Evolutionary conservation across 2,113 vertebrate genomes (phyloP), one percentile per base, ranked within the genome.

Genomic region (Odobenus rosmarus): DNA sequence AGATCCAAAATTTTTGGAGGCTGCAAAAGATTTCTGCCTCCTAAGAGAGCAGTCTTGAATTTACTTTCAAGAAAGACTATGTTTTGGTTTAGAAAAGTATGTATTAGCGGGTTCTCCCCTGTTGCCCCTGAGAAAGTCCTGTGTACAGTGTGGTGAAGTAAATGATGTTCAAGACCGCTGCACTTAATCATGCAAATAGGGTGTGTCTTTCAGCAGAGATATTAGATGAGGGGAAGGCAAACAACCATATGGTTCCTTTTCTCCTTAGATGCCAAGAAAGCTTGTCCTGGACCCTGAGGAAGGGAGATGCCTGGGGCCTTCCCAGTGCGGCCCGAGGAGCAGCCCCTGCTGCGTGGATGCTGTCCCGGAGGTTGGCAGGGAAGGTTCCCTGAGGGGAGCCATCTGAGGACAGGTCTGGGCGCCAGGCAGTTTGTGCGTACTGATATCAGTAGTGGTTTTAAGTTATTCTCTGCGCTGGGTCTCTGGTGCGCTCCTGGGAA

Each of bases 11-110:
- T 15, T 1, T 80, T 81, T 71, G 31, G 18, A 89, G 57, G 51
- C 42, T 79, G 12, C 55, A 79, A 55, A 86, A 46, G 61, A 7
- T 57, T 71, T 77, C 72, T 90, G 19, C 89, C 46, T 92, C 42
- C 28, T 33, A 23, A 31, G 74, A 42, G 7, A 83, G 57, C 36
- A 46, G 46, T 19, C 53, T 57, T 89, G 26, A 91, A 46, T 62
- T 90, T 36, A 92, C 67, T 86, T 97, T 90, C 88, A 82, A 36
- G 67, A 69, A 21, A 36, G 67, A 19, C 33, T 8, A 9, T 69
- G 57, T 55, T 91, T 91, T 9, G 28, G 67, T 88, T 97, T 89
- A 92, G 61, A 46, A 90, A 94, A 92, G 76, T 46, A 31, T 11
- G 14, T 55, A 72, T 64, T 53, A 90, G 62, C 31, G 55, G 62